Evolutionary conservation across 2,797 vertebrate species (phyloP), one percentile per base, ranked within the genome.

Genomic region (Alcedo quadribrachys): DNA sequence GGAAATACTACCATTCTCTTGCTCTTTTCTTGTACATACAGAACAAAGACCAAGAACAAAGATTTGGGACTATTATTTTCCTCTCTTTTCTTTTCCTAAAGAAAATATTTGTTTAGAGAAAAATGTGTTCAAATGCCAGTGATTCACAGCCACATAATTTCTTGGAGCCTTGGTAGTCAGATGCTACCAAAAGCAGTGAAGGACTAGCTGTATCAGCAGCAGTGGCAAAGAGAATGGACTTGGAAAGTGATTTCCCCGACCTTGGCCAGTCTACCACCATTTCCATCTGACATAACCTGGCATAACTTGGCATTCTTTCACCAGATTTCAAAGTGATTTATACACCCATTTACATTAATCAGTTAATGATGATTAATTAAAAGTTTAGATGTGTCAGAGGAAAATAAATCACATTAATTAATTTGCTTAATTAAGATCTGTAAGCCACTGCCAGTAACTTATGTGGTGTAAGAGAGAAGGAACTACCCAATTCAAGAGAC

Each of bases 71-170:
- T 50, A 76, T 60, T 81, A 43, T 61, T 94, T 77, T 89, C 28
- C 75, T 65, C 40, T 73, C 66, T 60, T 81, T 91, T 11, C 5
- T 62, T 53, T 81, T 87, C 50, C 43, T 84, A 68, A 74, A 66
- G 63, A 50, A 91, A 78, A 80, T 79, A 85, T 55, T 92, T 79
- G 33, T 89, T 86, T 80, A 88, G 83, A 66, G 43, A 85, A 71
- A 75, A 82, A 85, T 0, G 0, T 28, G 53, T 57, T 93, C 84
- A 94, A 85, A 87, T 40, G 25, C 35, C 65, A 77, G 28, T 12
- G 21, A 70, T 74, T 69, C 80, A 82, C 28, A 91, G 45, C 10
- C 43, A 35, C 5, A 3, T 69, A 32, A 65, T 53, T 51, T 94
- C 40, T 43, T 81, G 60, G 33, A 74, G 19, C 22, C 73, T 42